A percentile compares a stretch with the other conserved stretches of the same genome.
phyloP scores from a whole-genome alignment of 1,140 invertebrate genomes.

The Daktulosphaira vitifoliae region DNA sequence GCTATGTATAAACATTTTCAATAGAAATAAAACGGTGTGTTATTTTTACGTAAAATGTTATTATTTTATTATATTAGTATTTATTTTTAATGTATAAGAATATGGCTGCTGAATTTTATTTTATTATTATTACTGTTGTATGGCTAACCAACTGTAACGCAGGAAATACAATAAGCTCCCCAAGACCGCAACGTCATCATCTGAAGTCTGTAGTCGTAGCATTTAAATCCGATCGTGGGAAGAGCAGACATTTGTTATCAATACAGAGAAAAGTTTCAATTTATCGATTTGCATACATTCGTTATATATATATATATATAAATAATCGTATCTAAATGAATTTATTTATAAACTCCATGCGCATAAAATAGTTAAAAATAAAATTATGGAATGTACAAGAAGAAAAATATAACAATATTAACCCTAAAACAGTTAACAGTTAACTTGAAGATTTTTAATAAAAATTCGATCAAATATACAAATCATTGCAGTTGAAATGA shows the following conservation, averaged over 20 bases:
- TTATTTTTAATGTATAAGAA: constrained; percentile 5
- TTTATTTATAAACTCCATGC: too few species aligned
- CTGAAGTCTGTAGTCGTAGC: neutral
- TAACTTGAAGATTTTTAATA: too few species aligned
- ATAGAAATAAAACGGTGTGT: constrained; percentile 15
- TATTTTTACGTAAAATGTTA: constrained; percentile 32
- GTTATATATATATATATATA: too few species aligned
- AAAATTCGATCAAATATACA: too few species aligned
- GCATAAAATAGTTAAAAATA: too few species aligned
- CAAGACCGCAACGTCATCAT: neutral
- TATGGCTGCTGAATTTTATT: constrained; percentile 7
- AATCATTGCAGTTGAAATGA: too few species aligned
- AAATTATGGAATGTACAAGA: too few species aligned
- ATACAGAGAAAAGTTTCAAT: constrained; percentile 16
- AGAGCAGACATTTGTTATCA: constrained; percentile 6
- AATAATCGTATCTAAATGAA: too few species aligned
- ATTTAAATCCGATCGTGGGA: constrained; percentile 28
- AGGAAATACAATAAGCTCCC: constrained; percentile 33
- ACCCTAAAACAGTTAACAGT: too few species aligned
- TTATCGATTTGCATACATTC: neutral
- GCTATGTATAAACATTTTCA: constrained; percentile 15
- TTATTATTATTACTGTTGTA: constrained; percentile 24
- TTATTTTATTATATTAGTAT: constrained; percentile 29
- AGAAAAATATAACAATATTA: too few species aligned
- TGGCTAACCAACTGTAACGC: constrained; percentile 30